phyloP scores from a whole-genome alignment of 2,888 invertebrate species.

The Pycnomerus fuliginosus region DNA sequence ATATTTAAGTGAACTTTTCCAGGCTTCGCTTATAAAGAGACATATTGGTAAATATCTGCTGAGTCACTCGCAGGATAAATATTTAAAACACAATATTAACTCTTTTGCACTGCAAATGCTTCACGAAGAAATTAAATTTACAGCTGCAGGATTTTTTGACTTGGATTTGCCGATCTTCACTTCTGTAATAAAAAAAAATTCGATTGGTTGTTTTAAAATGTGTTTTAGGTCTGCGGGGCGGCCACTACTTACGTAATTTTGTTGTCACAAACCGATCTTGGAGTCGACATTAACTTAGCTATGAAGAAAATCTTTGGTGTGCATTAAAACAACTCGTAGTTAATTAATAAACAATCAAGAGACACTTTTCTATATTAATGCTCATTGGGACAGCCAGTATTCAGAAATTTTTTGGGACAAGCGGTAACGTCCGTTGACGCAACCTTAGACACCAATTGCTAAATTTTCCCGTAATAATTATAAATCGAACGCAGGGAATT shows the following conservation, averaged over 20 bases:
- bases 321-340: too few species aligned
- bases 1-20: neutral
- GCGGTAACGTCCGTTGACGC: too few species aligned
- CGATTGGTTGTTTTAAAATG: too few species aligned
- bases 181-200: slow-evolving; percentile 3
- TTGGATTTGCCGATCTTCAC: slow-evolving; percentile 13
- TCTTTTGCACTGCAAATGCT: slow-evolving; percentile 6
- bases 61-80: slow-evolving; percentile 1
- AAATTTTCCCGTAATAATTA: too few species aligned
- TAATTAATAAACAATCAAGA: too few species aligned
- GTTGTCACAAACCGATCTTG: slow-evolving; percentile 6
- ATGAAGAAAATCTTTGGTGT: slow-evolving; percentile 16
- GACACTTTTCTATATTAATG: too few species aligned
- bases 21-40: slow-evolving; percentile 1
- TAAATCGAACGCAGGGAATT: too few species aligned
- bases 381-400: too few species aligned
- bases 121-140: slow-evolving; percentile 7
- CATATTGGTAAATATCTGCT: slow-evolving; percentile 1
- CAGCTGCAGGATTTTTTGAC: too few species aligned
- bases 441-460: too few species aligned
- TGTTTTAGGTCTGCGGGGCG: slow-evolving; percentile 10
- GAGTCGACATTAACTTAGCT: slow-evolving; percentile 8
- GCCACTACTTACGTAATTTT: slow-evolving; percentile 11
- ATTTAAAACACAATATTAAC: neutral
- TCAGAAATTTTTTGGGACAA: too few species aligned